Evolutionary conservation across 2,113 vertebrate species (phyloP), one percentile per base, ranked within the genome.

Genomic region (Eclectus roratus): DNA sequence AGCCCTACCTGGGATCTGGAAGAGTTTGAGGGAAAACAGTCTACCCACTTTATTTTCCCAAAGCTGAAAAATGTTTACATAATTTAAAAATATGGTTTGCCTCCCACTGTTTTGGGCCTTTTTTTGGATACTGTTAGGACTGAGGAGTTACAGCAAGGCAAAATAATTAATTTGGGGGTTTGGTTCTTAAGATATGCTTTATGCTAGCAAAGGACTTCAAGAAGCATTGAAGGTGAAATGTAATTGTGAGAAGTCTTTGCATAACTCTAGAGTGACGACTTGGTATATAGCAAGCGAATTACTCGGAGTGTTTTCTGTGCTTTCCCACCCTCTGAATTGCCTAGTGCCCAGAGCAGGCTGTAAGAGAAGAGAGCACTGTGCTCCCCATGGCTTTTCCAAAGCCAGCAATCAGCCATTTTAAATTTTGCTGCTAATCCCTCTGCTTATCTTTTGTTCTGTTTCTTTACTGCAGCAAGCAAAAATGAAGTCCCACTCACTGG

Each of bases 401-500:
- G 39, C 28, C 47, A 76, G 24, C 68, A 78, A 29, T n/a, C 41
- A 81, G 71, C n/a, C 72, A 60, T 69, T 95, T 93, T 79, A 29
- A 53, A 78, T 91, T 82, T 85, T 88, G n/a, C 69, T 91, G 69
- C 69, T 93, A 89, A 84, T 89, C 35, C 16, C 46, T 43, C 60
- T 83, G 35, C 66, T 96, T 81, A 82, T 76, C n/a, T 85, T 60
- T 50, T 89, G 28, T 79, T 93, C 60, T 89, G 28, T 97, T 85
- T 94, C 31, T 96, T 95, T 91, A 85, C 78, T 96, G 43, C 91
- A 97, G 94, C 97, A 99, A 98, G 98, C 99, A 37, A 99, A 99
- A 95, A 98, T 99, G 88, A 99, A 99, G 94, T 96, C 98, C n/a
- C 99, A 99, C 94, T 98, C 98, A 41, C 84, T 99, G 83, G 99